Evolutionary conservation across 2,113 vertebrate genomes (phyloP), one percentile per base, ranked within the genome.

Genomic region (Phylloscopus trochilus): DNA sequence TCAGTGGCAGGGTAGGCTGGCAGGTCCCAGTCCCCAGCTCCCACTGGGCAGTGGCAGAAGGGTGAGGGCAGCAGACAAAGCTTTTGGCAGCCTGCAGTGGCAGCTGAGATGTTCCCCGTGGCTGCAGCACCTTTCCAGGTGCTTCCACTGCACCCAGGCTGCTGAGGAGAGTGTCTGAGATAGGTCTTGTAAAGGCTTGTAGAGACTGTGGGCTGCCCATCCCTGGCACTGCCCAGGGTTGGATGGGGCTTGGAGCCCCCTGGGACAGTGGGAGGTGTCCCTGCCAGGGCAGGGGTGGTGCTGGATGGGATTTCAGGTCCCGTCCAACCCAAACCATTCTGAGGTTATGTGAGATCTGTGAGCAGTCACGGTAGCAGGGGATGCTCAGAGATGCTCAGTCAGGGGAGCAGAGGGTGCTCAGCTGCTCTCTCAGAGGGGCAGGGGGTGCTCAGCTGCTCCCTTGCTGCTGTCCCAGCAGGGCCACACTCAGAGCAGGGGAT

Each of bases 61-160:
- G 37, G 13, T 2, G 10, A 30, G 59, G 83, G 39, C 22, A 49
- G 56, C 8, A 3, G 60, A 9, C 1, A 10, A 24, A 62, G 74
- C 15, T 0, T 1, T 8, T 13, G 37, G 15, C 15, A 7, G 0
- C 4, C 66, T 51, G 52, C 31, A 7, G 51, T 7, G 78, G 43
- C 27, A 31, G 31, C 89, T 23, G 53, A 33, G 87, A 4, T 27
- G 63, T 16, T 31, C 85, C 55, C 22, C 39, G 31, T 0, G 2
- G 3, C 9, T 12, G 62, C 62, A 47, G 0, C 53, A 30, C 14
- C 62, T 33, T 10, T 13, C 1, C 22, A 76, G 76, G 39, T 21
- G 37, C 66, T 49, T 28, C 56, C 69, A 23, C n/a, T 47, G 43
- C 70, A 4, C 5, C 51, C 67, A 6, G 33, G 43, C 47, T 59